Evolutionary conservation across 2,797 vertebrate genomes (phyloP).

Genomic region (Anolis apletophallus): DNA sequence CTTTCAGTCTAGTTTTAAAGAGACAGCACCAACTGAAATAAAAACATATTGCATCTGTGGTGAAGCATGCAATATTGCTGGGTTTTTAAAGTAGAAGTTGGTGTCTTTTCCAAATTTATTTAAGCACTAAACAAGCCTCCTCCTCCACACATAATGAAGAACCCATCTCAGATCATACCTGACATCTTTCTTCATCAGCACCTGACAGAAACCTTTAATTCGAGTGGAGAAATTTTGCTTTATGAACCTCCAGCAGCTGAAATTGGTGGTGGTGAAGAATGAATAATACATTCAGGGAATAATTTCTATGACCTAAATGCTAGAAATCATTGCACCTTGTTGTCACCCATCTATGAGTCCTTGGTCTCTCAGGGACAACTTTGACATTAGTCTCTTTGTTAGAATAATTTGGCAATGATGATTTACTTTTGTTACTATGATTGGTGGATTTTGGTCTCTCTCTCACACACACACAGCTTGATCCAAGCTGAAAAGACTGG

Average conservation of each 20-base stretch:
- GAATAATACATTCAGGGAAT: not conserved
- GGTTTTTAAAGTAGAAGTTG: not conserved
- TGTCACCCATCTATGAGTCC: not conserved
- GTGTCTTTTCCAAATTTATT: not conserved
- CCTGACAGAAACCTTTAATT: not conserved
- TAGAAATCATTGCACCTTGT: not conserved
- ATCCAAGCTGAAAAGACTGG: too few species aligned
- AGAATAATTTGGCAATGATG: not conserved
- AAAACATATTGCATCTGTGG: slow-evolving; percentile 7
- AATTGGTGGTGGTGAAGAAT: not conserved
- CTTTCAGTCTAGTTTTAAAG: slow-evolving; percentile 51
- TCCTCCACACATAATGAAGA: not conserved
- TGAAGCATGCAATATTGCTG: fast-evolving
- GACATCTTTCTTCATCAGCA: not conserved
- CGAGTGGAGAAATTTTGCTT: not conserved
- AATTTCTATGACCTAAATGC: not conserved
- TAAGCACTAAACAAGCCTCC: not conserved
- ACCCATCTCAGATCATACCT: not conserved
- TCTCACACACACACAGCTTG: not conserved
- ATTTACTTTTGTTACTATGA: not conserved
- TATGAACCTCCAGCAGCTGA: not conserved
- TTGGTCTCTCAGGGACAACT: fast-evolving
- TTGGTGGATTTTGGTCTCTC: not conserved
- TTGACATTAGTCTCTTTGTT: fast-evolving
- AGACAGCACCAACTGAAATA: not conserved